Base-by-base conservation (phyloP, 2,113 vertebrate species). In the Notechis scutatus region DNA sequence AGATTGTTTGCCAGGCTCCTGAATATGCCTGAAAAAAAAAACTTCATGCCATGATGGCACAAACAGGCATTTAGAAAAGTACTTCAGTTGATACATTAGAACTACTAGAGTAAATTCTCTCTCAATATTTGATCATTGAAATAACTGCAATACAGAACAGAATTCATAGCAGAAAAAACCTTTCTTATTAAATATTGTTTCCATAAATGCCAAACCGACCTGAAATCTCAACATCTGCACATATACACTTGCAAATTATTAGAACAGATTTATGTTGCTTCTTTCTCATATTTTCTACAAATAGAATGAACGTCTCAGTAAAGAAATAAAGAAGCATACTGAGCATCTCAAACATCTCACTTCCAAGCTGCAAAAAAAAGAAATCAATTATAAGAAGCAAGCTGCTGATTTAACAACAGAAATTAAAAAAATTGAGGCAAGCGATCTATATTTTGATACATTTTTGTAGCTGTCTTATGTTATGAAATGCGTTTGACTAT, bases 401-500 rank as follows among this genome's bases (percentile, higher is more conserved):
- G 90, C 90, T 2, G 47, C 93, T 18, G 10, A 20, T n/a, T 47
- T 95, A 91, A 64, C 89, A 50, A 8, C 87, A n/a, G 88, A 95
- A 26, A 81, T 97, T 74, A 91, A 0, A 91, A 64, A 39, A 1
- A 94, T 95, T 88, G 92, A 97, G 97, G 97, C 96, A 96, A 96
- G 26, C 23, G 20, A 91, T 1, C 5, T 4, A 12, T 45, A 23
- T 59, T 56, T 85, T 14, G 18, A 87, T 39, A 69, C 8, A 15
- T 10, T 21, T 2, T 57, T 90, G 42, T 11, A 34, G 59, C 6
- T 15, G 4, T 47, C 21, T 18, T 69, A 4, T 47, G 29, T 47
- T 54, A 55, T 26, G 0, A 81, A 81, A 81, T 81, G 39, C 3
- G 0, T 81, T 81, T 81, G 69, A 39, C 69, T 81, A 20, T 21